Evolutionary conservation across 2,797 vertebrate species (phyloP).

Genomic region (Diglossa cyanea): DNA sequence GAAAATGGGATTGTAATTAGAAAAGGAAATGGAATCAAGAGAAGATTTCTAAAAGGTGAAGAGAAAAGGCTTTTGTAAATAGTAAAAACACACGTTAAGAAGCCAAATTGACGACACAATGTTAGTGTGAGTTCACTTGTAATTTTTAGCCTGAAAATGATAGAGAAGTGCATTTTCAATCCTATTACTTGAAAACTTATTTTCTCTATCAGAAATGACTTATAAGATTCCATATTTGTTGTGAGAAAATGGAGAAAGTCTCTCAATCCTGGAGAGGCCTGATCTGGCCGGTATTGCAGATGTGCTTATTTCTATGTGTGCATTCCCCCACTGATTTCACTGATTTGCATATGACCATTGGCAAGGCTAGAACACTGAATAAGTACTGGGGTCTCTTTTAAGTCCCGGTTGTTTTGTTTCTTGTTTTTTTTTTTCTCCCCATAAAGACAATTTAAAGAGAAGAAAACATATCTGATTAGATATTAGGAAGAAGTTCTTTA

Average conservation of each 20-base stretch:
- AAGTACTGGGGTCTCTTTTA: background rate
- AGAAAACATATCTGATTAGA: accelerated
- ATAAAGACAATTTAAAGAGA: background rate
- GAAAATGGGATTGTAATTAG: slow-evolving; percentile 77
- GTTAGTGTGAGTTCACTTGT: slow-evolving; percentile 19
- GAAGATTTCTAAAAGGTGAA: slow-evolving; percentile 62
- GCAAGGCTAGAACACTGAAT: background rate
- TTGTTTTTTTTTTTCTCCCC: accelerated
- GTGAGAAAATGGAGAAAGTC: background rate
- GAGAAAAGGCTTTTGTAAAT: slow-evolving; percentile 67
- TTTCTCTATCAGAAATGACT: background rate
- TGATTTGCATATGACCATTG: background rate
- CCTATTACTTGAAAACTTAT: slow-evolving; percentile 43
- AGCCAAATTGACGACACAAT: slow-evolving; percentile 40
- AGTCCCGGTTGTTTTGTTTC: background rate
- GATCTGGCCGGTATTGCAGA: background rate
- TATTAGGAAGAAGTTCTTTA: background rate
- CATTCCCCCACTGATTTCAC: background rate
- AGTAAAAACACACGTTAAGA: slow-evolving; percentile 51
- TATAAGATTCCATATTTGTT: background rate
- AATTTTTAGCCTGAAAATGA: slow-evolving; percentile 61
- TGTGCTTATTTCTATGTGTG: background rate
- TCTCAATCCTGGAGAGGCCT: background rate
- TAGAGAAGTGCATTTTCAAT: slow-evolving; percentile 55
- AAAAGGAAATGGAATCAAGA: slow-evolving; percentile 69